Evolutionary conservation across 1,140 invertebrate genomes (phyloP).

Genomic region (Orius insidiosus): DNA sequence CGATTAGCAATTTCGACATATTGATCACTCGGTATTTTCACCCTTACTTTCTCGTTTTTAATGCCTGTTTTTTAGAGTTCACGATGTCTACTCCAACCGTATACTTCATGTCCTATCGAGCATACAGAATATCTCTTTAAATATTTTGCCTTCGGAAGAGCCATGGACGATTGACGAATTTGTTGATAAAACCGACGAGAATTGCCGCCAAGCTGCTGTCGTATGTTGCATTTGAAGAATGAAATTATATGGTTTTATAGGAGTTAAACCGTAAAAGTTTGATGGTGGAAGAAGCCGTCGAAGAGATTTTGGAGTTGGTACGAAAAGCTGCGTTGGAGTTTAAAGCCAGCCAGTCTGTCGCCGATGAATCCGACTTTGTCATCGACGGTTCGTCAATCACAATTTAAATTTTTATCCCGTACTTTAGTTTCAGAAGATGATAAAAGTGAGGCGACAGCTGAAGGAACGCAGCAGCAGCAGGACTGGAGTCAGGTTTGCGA

Average conservation of each 20-base stretch:
- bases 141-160: conserved; percentile 60
- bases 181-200: conserved; percentile 58
- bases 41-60: too few species aligned
- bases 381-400: too few species aligned
- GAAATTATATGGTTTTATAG: conserved; percentile 20
- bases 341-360: conserved; percentile 21
- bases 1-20: conserved; percentile 65
- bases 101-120: conserved; percentile 71
- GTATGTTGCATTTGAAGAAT: conserved; percentile 26
- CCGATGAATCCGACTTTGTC: conserved; percentile 27
- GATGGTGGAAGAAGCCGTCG: conserved; percentile 82
- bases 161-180: conserved; percentile 79
- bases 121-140: conserved; percentile 69
- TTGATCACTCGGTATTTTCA: conserved; percentile 36
- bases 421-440: conserved; percentile 1
- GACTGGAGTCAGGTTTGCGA: conserved; percentile 68
- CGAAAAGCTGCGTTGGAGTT: conserved; percentile 48
- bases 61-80: conserved; percentile 55
- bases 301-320: conserved; percentile 73
- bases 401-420: too few species aligned
- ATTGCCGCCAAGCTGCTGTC: conserved; percentile 37
- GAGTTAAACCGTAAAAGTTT: conserved; percentile 71
- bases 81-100: conserved; percentile 82
- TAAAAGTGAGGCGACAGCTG: conserved; percentile 1
- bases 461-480: conserved; percentile 38